Percentiles rank a stretch among this genome's conserved stretches.
phyloP scores from a whole-genome alignment of 2,888 invertebrate species.

The Habroteleia sp. region DNA sequence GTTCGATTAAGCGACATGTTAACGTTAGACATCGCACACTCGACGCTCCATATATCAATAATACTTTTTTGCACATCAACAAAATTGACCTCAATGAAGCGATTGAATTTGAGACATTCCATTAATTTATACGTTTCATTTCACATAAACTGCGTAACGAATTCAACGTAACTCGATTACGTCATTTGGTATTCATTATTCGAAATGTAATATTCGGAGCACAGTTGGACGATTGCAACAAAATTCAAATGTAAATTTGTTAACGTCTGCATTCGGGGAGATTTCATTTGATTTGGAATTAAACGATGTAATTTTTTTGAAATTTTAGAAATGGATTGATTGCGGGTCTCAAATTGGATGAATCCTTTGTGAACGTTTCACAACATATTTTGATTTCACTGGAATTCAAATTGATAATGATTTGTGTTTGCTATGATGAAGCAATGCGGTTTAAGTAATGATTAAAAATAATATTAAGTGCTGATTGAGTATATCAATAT shows the following conservation, averaged over 20 bases:
- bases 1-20: conserved; percentile 57
- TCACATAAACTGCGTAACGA: conserved; percentile 14
- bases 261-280: too few relatives aligned
- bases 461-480: too few relatives aligned
- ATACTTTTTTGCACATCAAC: conserved; percentile 5
- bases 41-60: conserved; percentile 22
- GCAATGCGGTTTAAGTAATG: too few relatives aligned
- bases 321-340: too few relatives aligned
- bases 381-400: too few relatives aligned
- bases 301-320: too few relatives aligned
- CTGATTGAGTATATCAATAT: too few relatives aligned
- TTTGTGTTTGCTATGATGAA: too few relatives aligned
- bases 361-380: too few relatives aligned
- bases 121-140: conserved; percentile 34
- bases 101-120: conserved; percentile 30
- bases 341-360: too few relatives aligned
- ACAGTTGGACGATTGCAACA: background rate
- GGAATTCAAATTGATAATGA: too few relatives aligned
- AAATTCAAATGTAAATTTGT: background rate
- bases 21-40: conserved; percentile 31
- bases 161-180: conserved; percentile 13
- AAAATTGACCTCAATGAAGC: conserved; percentile 22
- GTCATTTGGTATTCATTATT: conserved; percentile 14
- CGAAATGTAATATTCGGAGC: conserved; percentile 1
- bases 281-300: too few relatives aligned